phyloP scores from a whole-genome alignment of 2,888 invertebrate species.

The Lasioglossum figueresi region DNA sequence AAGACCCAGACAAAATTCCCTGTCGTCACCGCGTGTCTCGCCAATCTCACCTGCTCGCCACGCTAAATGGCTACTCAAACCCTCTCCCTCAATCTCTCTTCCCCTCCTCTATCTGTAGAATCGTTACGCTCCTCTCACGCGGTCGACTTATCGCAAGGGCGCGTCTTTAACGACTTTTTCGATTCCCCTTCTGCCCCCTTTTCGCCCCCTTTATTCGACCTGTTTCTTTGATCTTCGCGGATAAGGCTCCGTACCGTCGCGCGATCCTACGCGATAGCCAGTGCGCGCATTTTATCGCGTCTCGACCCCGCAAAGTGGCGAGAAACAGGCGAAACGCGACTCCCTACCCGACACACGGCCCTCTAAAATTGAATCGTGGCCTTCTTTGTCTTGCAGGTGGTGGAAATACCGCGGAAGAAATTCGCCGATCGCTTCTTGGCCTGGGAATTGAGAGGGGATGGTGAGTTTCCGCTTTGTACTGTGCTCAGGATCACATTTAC shows the following conservation, averaged over 20 bases:
- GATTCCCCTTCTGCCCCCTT: not conserved
- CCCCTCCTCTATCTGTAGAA: constrained; percentile 41
- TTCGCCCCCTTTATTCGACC: not conserved
- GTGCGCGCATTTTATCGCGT: not conserved
- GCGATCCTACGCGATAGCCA: constrained; percentile 16
- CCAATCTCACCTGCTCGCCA: constrained; percentile 68
- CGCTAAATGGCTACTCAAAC: constrained; percentile 43
- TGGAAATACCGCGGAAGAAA: not conserved
- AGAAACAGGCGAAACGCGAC: not conserved
- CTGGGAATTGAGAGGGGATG: not conserved
- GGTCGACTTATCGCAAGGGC: constrained; percentile 31
- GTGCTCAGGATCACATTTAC: not conserved
- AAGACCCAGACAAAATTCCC: constrained; percentile 27
- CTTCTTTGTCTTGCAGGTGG: constrained; percentile 11
- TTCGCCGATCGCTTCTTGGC: not conserved
- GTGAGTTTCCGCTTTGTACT: not conserved
- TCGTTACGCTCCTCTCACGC: constrained; percentile 38
- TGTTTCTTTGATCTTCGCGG: constrained; percentile 38
- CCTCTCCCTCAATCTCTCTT: constrained; percentile 27
- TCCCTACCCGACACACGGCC: not conserved
- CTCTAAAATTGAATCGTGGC: not conserved
- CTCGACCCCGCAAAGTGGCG: not conserved
- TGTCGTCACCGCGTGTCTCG: constrained; percentile 16
- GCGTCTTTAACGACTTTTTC: constrained; percentile 51
- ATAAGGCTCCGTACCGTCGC: constrained; percentile 18